phyloP scores from a whole-genome alignment of 2,113 vertebrate genomes.

The Rhombomys opimus region DNA sequence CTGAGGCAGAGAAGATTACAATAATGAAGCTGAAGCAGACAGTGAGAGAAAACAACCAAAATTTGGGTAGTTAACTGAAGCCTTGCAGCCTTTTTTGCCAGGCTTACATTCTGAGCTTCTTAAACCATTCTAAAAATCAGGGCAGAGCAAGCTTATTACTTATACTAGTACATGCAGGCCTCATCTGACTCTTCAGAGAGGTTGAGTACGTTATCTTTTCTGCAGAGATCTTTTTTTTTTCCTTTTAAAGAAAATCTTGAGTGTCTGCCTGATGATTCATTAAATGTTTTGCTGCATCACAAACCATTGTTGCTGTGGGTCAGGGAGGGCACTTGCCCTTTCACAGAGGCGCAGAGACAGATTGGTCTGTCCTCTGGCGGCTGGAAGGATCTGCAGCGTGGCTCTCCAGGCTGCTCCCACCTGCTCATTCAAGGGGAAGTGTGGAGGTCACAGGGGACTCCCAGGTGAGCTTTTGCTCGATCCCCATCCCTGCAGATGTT shows the following conservation, averaged over 20 bases:
- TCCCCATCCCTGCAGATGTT: conserved; percentile 71
- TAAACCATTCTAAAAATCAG: neutral
- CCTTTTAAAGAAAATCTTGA: neutral
- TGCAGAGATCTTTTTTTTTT: neutral
- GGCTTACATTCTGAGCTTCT: neutral
- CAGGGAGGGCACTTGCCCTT: neutral
- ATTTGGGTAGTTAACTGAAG: neutral
- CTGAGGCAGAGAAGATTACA: neutral
- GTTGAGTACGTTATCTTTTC: neutral
- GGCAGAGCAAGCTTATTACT: neutral
- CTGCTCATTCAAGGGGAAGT: neutral
- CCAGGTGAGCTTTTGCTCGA: neutral
- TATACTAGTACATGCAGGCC: too few species aligned
- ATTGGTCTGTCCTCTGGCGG: conserved; percentile 35
- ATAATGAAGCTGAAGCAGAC: neutral
- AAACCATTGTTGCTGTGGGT: neutral
- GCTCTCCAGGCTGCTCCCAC: neutral
- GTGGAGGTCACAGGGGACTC: conserved; percentile 33
- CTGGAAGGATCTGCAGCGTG: conserved; percentile 38
- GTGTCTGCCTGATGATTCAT: neutral
- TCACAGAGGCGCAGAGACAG: conserved; percentile 46
- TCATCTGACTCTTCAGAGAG: neutral
- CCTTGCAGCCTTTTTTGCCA: neutral
- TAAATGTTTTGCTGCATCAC: neutral
- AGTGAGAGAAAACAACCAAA: neutral